Evolutionary conservation across 2,888 invertebrate genomes (phyloP), one percentile per base, ranked within the genome.

Genomic region (Pyrrhosoma nymphula): DNA sequence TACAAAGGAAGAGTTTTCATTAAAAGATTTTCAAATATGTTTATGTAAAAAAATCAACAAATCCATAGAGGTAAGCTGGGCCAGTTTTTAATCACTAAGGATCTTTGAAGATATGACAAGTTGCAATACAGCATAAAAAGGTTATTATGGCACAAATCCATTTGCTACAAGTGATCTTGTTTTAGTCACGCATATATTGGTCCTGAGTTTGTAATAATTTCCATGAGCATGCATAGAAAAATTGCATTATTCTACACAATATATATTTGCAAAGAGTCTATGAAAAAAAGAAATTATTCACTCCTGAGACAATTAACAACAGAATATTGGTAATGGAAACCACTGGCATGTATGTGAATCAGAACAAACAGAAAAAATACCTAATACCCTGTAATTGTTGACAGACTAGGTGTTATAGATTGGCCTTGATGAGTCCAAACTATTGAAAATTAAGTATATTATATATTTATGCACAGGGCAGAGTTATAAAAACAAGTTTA

Each of bases 121-220:
- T 93, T 93, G 35, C 47, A 93, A 63, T 75, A 93, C 75, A 93
- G 93, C 69, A 69, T 69, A 93, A 35, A 93, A 93, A 93, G 93
- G 56, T 69, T 75, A 60, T 75, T 47, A 75, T 93, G 93, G 93
- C 93, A 93, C 69, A 93, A 39, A 47, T 47, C 26, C 69, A 16
- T 47, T 23, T 16, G 69, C 30, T 82, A 82, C 82, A 82, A 82
- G 23, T 23, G 39, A 69, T 93, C n/a, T 39, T 47, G 26, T 63
- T 69, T 47, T 30, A 55, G 30, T 56, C 20, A 55, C 93, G 69
- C 69, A 63, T 6, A 55, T 47, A 93, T 75, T 93, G 93, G 93
- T 93, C 93, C 93, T 93, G 93, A 93, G 75, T 63, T 55, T 63
- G 39, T 63, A 55, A 69, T 47, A 93, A 89, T 47, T 63, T 47